Evolutionary conservation across 2,888 invertebrate species (phyloP), one percentile per base, ranked within the genome.

Genomic region (Acrocera orbiculus): DNA sequence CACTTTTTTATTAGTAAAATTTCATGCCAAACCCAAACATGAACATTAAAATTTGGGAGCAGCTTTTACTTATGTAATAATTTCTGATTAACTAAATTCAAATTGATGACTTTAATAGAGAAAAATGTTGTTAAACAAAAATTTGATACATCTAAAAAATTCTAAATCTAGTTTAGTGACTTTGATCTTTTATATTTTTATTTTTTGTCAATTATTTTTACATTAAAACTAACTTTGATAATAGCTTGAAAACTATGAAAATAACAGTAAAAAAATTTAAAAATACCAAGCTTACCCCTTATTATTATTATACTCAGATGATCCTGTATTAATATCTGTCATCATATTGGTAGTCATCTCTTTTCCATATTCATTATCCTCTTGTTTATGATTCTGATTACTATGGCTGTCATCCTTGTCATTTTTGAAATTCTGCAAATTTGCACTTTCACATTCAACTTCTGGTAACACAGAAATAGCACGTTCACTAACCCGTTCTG

Each of bases 391-490:
- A 5, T 17, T 6, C 10, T 32, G 19, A 3, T n/a, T 17, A 10
- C 17, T 17, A n/a, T 26, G 17, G 26, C 7, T 10, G 7, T 7
- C 11, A n/a, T 26, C 14, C 23, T 9, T 11, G 5, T 20, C 14
- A 5, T 30, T 26, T 15, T 8, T 28, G 28, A 49, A 52, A 41
- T 46, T 52, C 43, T 56, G 53, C 37, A 51, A 47, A 47, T 72
- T 70, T 7, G 67, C 69, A 54, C 68, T 68, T 46, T 68, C 69
- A 38, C 67, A 65, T 47, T 73, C 72, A 11, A 68, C 63, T 40
- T 72, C 70, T 26, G 69, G 64, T 37, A 68, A 68, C 13, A 66
- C 69, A 46, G 65, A 66, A 22, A 71, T 65, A 46, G 53, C 48
- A 47, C 51, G 51, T 42, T 48, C 50, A 49, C 53, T 54, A 40